These are phyloP conservation scores for Sceloporus undulatus DNA, from an alignment of 2,113 vertebrate species.

Conservation along the genomic window DNA sequence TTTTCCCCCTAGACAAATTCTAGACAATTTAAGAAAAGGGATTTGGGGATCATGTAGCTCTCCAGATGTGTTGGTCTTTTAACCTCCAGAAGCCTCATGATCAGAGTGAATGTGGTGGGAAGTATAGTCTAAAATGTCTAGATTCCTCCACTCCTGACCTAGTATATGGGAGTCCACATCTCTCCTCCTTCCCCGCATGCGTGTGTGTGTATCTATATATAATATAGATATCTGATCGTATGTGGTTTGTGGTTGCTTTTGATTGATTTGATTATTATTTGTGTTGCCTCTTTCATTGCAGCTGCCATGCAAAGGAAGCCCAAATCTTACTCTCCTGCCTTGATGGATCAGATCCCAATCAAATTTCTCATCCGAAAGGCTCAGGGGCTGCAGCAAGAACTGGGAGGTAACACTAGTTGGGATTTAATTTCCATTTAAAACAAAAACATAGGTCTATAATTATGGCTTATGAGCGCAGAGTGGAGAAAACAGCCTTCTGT, in stretches of 20 bases:
- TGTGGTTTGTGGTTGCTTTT: background rate
- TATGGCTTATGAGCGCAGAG: background rate
- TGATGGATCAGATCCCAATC: conserved; percentile 99
- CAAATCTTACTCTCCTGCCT: conserved; percentile 93
- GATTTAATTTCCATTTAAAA: background rate
- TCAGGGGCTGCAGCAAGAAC: conserved; percentile 94
- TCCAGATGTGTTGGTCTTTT: too few relatives aligned
- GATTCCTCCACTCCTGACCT: too few relatives aligned
- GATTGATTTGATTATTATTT: accelerated
- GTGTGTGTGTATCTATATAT: too few relatives aligned
- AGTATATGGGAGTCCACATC: too few relatives aligned
- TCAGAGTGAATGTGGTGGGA: too few relatives aligned
- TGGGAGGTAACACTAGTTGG: conserved; percentile 84
- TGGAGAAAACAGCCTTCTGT: background rate
- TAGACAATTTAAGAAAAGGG: too few relatives aligned
- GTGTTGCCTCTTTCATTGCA: conserved; percentile 63
- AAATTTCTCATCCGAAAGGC: conserved; percentile 97
- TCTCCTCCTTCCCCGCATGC: too few relatives aligned
- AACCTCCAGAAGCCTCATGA: too few relatives aligned
- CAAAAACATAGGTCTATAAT: background rate
- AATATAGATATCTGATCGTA: too few relatives aligned
- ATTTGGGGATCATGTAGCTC: too few relatives aligned
- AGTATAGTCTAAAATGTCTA: too few relatives aligned
- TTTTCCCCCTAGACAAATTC: too few relatives aligned
- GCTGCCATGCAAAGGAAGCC: conserved; percentile 96